phyloP scores from a whole-genome alignment of 1,140 invertebrate genomes.

The Lanistes nyassanus region DNA sequence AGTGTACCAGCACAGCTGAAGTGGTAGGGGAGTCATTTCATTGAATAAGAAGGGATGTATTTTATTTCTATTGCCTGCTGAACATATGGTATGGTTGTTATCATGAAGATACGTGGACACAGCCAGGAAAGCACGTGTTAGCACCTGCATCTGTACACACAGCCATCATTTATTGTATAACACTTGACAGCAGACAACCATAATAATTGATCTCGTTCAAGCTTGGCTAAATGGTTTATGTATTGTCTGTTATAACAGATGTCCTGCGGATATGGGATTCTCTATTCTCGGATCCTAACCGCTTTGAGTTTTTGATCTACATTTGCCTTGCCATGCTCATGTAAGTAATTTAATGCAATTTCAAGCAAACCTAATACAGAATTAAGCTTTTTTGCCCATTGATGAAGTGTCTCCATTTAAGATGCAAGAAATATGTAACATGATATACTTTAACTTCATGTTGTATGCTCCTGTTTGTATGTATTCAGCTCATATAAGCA shows the following conservation, averaged over 20 bases:
- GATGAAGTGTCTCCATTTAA: neutral
- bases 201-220: neutral
- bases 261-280: constrained; percentile 97
- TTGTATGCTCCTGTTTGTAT: neutral
- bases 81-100: too few relatives aligned
- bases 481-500: too few relatives aligned
- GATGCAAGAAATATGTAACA: neutral
- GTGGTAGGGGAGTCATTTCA: too few relatives aligned
- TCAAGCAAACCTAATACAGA: too few relatives aligned
- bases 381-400: neutral
- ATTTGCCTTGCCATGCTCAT: constrained; percentile 97
- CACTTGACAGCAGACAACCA: neutral
- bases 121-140: too few relatives aligned
- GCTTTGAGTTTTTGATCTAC: constrained; percentile 90
- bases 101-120: too few relatives aligned
- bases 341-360: constrained; percentile 74
- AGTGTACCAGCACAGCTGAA: too few relatives aligned
- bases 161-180: neutral
- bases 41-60: too few relatives aligned
- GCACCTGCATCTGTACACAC: neutral
- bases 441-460: neutral
- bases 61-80: too few relatives aligned
- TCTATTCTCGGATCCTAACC: constrained; percentile 86
- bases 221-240: neutral
- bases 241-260: constrained; percentile 70